A percentile compares a stretch with the other conserved stretches of the same genome.
Evolutionary conservation across 1,140 invertebrate species (phyloP).

Genomic region (Rhizoglyphus robini): DNA sequence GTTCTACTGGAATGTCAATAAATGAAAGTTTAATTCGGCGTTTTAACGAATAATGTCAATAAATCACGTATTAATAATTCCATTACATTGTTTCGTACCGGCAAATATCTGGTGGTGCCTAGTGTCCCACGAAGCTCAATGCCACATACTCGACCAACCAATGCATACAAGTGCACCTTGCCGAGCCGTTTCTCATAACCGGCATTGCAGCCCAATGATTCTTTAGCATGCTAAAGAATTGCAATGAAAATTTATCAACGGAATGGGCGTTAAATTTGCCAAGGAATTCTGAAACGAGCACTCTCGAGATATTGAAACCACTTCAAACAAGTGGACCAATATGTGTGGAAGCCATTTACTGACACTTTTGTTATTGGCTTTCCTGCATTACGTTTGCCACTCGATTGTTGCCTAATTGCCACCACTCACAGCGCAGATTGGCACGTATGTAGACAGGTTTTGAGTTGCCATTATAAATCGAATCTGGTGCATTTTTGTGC

Average conservation of each 20-base stretch:
- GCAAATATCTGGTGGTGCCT: conserved; percentile 81
- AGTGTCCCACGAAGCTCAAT: conserved; percentile 79
- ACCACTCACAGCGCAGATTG: too few species aligned
- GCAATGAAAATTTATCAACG: conserved; percentile 86
- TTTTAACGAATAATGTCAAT: too few species aligned
- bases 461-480: too few species aligned
- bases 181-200: conserved; percentile 59
- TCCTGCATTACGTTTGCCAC: background rate
- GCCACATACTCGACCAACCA: conserved; percentile 42
- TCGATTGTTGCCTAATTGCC: too few species aligned
- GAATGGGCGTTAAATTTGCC: conserved; percentile 77
- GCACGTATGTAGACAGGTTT: too few species aligned
- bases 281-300: conserved; percentile 82
- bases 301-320: conserved; percentile 32
- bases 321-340: conserved; percentile 22
- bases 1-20: too few species aligned
- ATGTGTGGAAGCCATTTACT: conserved; percentile 17
- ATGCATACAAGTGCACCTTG: conserved; percentile 74
- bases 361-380: too few species aligned
- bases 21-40: too few species aligned
- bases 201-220: conserved; percentile 69
- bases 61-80: too few species aligned
- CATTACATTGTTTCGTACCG: too few species aligned
- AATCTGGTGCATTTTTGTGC: background rate
- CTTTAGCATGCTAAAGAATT: too few species aligned